Evolutionary conservation across 2,113 vertebrate genomes (phyloP).

Genomic region (Poecile atricapillus): DNA sequence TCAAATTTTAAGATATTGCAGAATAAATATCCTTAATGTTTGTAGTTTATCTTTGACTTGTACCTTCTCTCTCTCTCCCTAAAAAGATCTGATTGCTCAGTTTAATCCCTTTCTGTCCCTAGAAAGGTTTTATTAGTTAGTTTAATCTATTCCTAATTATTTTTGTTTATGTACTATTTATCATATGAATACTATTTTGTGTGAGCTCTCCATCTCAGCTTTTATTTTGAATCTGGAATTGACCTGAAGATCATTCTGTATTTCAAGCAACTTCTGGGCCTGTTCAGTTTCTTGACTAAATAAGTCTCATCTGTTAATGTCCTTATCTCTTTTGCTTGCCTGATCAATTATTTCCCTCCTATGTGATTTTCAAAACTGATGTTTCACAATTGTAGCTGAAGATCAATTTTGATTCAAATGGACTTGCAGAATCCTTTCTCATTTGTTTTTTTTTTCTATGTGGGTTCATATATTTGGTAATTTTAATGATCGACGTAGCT

Average conservation of each 20-base stretch:
- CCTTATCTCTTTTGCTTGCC: neutral
- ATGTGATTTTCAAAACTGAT: neutral
- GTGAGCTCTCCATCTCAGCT: neutral
- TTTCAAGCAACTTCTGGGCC: neutral
- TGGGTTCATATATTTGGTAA: neutral
- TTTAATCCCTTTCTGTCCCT: neutral
- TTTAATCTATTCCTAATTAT: neutral
- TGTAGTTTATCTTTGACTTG: neutral
- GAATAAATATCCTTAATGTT: neutral
- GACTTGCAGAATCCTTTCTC: neutral
- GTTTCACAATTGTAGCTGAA: neutral
- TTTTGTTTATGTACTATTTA: neutral
- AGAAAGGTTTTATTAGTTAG: neutral
- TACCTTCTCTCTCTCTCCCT: neutral
- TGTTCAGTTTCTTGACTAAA: neutral
- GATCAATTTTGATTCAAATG: neutral
- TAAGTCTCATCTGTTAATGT: neutral
- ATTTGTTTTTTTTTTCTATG: neutral
- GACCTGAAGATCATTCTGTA: neutral
- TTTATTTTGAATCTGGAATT: slow-evolving; percentile 18
- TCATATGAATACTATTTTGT: neutral
- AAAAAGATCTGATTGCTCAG: neutral
- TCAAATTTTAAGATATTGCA: neutral
- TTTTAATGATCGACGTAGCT: neutral
- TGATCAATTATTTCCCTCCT: neutral